Evolutionary conservation across 2,888 invertebrate species (phyloP), one percentile per base, ranked within the genome.

Genomic region (Caradrina kadenii): DNA sequence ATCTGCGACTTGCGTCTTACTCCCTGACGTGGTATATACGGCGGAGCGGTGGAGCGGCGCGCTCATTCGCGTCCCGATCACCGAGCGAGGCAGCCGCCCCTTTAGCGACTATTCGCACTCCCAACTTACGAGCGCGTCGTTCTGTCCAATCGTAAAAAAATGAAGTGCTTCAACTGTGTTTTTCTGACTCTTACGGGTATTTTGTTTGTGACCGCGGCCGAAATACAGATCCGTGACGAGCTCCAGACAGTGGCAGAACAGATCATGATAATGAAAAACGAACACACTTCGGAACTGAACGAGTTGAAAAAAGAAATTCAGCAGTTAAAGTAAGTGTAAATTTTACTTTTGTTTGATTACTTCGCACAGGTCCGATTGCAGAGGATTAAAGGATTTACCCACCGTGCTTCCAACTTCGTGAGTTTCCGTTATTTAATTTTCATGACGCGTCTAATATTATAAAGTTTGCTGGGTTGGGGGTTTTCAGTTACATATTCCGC

Each of bases 261-360:
- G 72, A 82, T 94, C 0, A 87, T 92, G 26, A 80, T 85, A 2
- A 61, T 94, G 76, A 94, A 91, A 78, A 88, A 80, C 54, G 75
- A 87, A 10, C 92, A 94, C 31, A 42, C 84, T 10, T 80, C 87
- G 11, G 94, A 94, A 31, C 81, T 93, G 0, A 84, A 86, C 0
- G 84, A 88, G 0, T 81, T 95, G 63, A 91, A 90, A 60, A 81
- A 84, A 48, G 93, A 95, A 79, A 88, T 95, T 15, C 89, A 91
- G 5, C 91, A 92, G 15, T 83, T 95, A 19, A 94, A 91, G 95
- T 94, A 91, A 94, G 94, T 93, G 60, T 15, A 59, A 63, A 60
- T 50, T 50, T 13, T 58, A 45, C 60, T 75, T 64, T 69, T 77
- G 63, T 72, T 64, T 73, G 58, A 55, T 71, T 68, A 68, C 50